Base-by-base conservation (phyloP, 2,888 invertebrate species). In the Pogonocherus hispidulus region DNA sequence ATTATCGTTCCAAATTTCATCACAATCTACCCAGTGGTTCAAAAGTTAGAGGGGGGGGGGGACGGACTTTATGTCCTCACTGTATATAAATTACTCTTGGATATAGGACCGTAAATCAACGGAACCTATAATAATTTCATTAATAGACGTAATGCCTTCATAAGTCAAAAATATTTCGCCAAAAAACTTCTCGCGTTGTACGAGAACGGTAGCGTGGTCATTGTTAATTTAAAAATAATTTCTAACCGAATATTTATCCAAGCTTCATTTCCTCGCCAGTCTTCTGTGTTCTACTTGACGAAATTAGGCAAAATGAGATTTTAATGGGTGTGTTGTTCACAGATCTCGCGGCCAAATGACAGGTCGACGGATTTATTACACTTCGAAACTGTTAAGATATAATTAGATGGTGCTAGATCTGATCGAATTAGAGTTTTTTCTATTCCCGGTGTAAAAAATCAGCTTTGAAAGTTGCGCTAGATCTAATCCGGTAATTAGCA, bases 291-390 rank as follows among this genome's bases (percentile, higher is more conserved):
- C 49, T 11, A 41, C 14, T 37, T 22, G 57, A 44, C 16, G 22
- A 23, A 63, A 56, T 63, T 52, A 44, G 56, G 51, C 22, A 41
- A 63, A 67, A 67, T 67, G 63, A 37, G 67, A 55, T 67, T 67
- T 67, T 67, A 67, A 67, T 67, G 32, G 55, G 51, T 22, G 16
- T 57, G 51, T 47, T 51, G 56, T 51, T 51, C 55, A 56, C 35
- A 41, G 19, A 37, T 57, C 23, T 27, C 23, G 23, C 11, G 22
- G 14, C 23, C 14, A 57, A 57, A 57, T 46, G 18, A 57, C 23
- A 46, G 20, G 22, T 18, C 44, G 23, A 23, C 3, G 23, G 14
- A n/a, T 23, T 23, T 23, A 22, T 22, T 51, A 51, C 16, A 51
- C 22, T 23, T 51, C 16, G 2, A 23, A 51, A 22, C 20, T 23